Conservation (phyloP, 2,113 vertebrate species). For the Corydoras maculifer region DNA sequence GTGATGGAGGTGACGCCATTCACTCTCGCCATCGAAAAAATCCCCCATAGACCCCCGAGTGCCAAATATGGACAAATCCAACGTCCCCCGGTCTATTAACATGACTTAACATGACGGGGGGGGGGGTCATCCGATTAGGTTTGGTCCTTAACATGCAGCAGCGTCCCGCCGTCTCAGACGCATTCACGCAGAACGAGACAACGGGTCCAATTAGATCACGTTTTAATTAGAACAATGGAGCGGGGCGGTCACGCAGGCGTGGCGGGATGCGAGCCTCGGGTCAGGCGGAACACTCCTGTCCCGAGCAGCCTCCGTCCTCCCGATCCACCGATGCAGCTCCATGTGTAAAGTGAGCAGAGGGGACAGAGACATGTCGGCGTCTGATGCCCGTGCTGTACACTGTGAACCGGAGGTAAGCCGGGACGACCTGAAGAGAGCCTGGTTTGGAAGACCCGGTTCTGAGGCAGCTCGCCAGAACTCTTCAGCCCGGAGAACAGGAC, state of each 20-base stretch:
- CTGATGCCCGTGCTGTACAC: too few relatives aligned
- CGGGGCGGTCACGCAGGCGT: neutral
- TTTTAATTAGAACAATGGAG: slow-evolving; percentile 40
- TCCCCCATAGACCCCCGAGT: too few relatives aligned
- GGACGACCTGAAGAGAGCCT: slow-evolving; percentile 8
- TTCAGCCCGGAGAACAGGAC: slow-evolving; percentile 6
- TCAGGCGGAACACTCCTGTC: slow-evolving; percentile 43
- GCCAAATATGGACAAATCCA: too few relatives aligned
- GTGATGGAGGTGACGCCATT: too few relatives aligned
- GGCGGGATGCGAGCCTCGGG: slow-evolving; percentile 20
- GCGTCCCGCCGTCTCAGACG: too few relatives aligned
- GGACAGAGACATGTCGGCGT: too few relatives aligned
- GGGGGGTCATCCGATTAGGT: too few relatives aligned
- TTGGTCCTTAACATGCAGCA: too few relatives aligned
- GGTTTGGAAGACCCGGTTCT: neutral
- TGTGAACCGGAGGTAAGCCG: neutral
- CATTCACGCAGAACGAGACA: too few relatives aligned
- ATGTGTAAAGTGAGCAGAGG: neutral
- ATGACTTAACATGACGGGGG: too few relatives aligned
- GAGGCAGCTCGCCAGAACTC: slow-evolving; percentile 12
- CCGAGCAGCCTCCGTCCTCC: slow-evolving; percentile 42
- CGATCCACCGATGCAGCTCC: slow-evolving; percentile 54
- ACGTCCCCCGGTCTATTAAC: too few relatives aligned
- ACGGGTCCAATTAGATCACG: neutral
- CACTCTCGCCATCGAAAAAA: too few relatives aligned